Percentiles rank a stretch among this genome's conserved stretches.
Evolutionary conservation across 2,888 invertebrate species (phyloP).

Genomic region (Pterostichus niger): DNA sequence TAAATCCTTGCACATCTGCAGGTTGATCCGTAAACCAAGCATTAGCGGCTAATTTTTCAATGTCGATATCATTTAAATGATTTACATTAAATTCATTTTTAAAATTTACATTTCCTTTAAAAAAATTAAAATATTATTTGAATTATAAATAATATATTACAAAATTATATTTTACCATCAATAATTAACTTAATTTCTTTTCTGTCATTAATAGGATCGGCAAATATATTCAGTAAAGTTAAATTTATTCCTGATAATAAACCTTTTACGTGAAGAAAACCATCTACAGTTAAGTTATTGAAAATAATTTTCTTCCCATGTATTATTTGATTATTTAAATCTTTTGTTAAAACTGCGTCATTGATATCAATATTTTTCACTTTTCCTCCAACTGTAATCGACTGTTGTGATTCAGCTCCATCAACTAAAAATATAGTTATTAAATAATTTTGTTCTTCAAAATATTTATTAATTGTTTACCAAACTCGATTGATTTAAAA

Average conservation of each 20-base stretch:
- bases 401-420: constrained; percentile 69
- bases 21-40: constrained; percentile 78
- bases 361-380: constrained; percentile 76
- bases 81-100: constrained; percentile 75
- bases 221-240: constrained; percentile 73
- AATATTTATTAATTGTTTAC: constrained; percentile 71
- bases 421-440: constrained; percentile 69
- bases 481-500: constrained; percentile 76
- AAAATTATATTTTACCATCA: constrained; percentile 72
- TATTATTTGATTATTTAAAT: constrained; percentile 70
- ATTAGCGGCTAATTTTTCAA: constrained; percentile 74
- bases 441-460: constrained; percentile 5
- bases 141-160: not conserved
- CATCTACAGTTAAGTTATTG: constrained; percentile 71
- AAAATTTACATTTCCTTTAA: constrained; percentile 76
- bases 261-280: constrained; percentile 72
- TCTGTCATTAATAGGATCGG: constrained; percentile 70
- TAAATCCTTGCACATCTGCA: constrained; percentile 71
- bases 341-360: constrained; percentile 74
- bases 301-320: constrained; percentile 72
- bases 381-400: constrained; percentile 72
- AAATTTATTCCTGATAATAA: constrained; percentile 74
- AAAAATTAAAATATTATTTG: not conserved
- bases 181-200: constrained; percentile 72
- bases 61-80: constrained; percentile 75